Conservation (phyloP, 2,888 invertebrate genomes). For the Athalia rosae region DNA sequence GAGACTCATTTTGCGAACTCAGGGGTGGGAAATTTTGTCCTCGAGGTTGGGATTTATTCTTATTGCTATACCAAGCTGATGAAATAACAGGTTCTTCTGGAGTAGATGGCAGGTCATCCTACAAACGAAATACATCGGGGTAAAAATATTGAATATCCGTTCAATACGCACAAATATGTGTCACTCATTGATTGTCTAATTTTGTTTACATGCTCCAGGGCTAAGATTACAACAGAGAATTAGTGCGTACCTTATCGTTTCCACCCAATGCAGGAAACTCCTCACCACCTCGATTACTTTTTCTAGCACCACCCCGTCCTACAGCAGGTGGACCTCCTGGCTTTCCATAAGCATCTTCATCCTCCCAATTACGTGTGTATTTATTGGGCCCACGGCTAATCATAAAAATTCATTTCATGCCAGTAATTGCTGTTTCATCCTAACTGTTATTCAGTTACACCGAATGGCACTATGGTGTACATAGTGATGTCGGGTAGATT, state of each 20-base stretch:
- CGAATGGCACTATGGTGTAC: slow-evolving; percentile 4
- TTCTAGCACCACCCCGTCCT: slow-evolving; percentile 62
- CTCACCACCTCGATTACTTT: slow-evolving; percentile 73
- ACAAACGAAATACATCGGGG: slow-evolving; percentile 38
- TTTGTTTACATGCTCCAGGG: too few species aligned
- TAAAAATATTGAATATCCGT: not conserved
- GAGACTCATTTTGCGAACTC: slow-evolving; percentile 64
- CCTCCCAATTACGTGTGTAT: slow-evolving; percentile 94
- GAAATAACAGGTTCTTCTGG: slow-evolving; percentile 70
- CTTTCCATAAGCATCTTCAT: slow-evolving; percentile 90
- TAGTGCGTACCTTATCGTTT: slow-evolving; percentile 59
- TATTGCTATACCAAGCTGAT: slow-evolving; percentile 72
- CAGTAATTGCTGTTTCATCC: slow-evolving; percentile 15
- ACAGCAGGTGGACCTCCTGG: slow-evolving; percentile 66
- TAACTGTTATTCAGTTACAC: slow-evolving; percentile 7
- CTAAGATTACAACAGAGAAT: not conserved
- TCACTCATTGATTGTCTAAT: too few species aligned
- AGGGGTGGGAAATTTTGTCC: slow-evolving; percentile 69
- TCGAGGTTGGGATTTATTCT: slow-evolving; percentile 66
- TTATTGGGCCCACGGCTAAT: slow-evolving; percentile 91
- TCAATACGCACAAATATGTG: too few species aligned
- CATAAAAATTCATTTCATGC: not conserved
- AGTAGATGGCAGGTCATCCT: slow-evolving; percentile 59
- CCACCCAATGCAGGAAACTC: slow-evolving; percentile 77
- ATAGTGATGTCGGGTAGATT: not conserved